Percentiles rank a stretch among this genome's conserved stretches.
phyloP scores from a whole-genome alignment of 2,113 vertebrate species.

The Halichoeres trimaculatus region DNA sequence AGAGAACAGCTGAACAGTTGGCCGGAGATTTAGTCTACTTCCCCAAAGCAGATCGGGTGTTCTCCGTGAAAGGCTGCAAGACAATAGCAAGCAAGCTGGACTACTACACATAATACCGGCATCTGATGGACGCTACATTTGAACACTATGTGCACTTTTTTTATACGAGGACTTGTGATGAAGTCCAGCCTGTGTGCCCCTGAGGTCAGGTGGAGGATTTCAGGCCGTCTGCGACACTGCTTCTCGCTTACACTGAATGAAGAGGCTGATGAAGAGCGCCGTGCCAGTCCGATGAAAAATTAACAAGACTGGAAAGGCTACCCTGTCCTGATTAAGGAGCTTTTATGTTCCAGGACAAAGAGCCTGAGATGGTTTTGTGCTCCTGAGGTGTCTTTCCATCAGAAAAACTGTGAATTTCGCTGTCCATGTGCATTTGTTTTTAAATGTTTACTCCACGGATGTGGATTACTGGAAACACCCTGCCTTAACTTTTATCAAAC shows the following conservation, averaged over 20 bases:
- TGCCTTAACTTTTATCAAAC: slow-evolving; percentile 59
- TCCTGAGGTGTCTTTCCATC: slow-evolving; percentile 7
- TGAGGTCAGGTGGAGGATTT: slow-evolving; percentile 7
- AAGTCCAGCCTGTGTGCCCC: slow-evolving; percentile 29
- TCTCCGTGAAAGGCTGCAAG: slow-evolving; percentile 95
- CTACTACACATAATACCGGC: slow-evolving; percentile 81
- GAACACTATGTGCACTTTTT: slow-evolving; percentile 52
- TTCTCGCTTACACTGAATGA: slow-evolving; percentile 41
- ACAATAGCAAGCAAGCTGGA: slow-evolving; percentile 91
- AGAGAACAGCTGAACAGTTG: slow-evolving; percentile 80
- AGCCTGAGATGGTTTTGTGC: slow-evolving; percentile 3
- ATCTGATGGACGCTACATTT: background rate
- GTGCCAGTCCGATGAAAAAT: slow-evolving; percentile 18
- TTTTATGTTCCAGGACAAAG: slow-evolving; percentile 7
- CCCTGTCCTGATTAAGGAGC: slow-evolving; percentile 14
- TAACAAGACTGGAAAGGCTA: slow-evolving; percentile 25
- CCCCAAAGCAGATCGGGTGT: slow-evolving; percentile 90
- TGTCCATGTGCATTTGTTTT: slow-evolving; percentile 19
- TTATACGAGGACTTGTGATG: slow-evolving; percentile 31
- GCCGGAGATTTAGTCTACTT: slow-evolving; percentile 90
- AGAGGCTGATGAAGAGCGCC: background rate
- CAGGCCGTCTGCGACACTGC: slow-evolving; percentile 13
- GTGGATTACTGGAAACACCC: background rate
- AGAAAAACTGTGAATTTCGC: background rate
- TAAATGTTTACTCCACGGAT: background rate